Conservation (phyloP, 2,797 vertebrate species). For the Thalassophryne amazonica region DNA sequence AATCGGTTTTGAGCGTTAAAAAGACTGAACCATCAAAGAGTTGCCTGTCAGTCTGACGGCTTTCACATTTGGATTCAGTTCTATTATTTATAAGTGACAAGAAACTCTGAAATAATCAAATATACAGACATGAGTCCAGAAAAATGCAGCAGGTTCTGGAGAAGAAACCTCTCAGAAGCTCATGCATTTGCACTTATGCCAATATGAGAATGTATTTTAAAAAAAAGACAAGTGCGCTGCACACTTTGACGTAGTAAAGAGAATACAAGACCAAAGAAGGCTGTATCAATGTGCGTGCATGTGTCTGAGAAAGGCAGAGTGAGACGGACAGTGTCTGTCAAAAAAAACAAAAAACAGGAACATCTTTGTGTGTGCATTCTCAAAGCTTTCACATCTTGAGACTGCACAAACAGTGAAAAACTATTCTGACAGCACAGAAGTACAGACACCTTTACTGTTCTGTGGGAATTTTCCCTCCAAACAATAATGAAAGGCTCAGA, state of each 20-base stretch:
- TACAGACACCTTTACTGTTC: slow-evolving; percentile 49
- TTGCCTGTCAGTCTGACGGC: slow-evolving; percentile 37
- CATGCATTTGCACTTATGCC: neutral
- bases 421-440: slow-evolving; percentile 57
- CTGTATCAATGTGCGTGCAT: slow-evolving; percentile 24
- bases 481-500: slow-evolving; percentile 39
- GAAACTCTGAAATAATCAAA: slow-evolving; percentile 48
- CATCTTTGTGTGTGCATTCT: slow-evolving; percentile 19
- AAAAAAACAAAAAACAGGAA: slow-evolving; percentile 13
- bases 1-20: slow-evolving; percentile 61
- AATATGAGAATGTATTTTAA: slow-evolving; percentile 5
- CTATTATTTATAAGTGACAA: slow-evolving; percentile 55
- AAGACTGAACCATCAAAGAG: slow-evolving; percentile 49
- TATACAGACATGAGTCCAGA: slow-evolving; percentile 17
- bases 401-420: slow-evolving; percentile 38
- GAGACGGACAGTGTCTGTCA: slow-evolving; percentile 46
- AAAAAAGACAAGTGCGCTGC: slow-evolving; percentile 17
- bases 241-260: slow-evolving; percentile 56
- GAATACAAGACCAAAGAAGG: slow-evolving; percentile 58
- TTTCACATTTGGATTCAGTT: slow-evolving; percentile 42
- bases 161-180: slow-evolving; percentile 1
- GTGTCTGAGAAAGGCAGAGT: slow-evolving; percentile 22
- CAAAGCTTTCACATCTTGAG: slow-evolving; percentile 43
- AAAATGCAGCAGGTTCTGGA: neutral
- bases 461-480: slow-evolving; percentile 45